Base-by-base conservation (phyloP, 2,888 invertebrate species). In the Cantharis lateralis region DNA sequence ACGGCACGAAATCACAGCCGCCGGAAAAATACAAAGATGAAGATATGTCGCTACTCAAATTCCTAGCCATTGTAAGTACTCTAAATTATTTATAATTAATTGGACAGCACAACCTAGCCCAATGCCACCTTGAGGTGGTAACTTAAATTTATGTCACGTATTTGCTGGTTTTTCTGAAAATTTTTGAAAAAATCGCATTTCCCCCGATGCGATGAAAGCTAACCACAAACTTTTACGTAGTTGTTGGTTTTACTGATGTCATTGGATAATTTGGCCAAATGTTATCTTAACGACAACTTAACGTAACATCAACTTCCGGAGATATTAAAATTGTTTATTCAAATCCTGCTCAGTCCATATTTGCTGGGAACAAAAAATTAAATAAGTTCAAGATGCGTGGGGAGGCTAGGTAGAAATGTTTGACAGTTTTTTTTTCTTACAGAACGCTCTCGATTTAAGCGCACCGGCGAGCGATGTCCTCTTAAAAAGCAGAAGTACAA, bases 391-490 rank as follows among this genome's bases (percentile, higher is more conserved):
- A 20, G 3, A 20, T 20, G 20, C 4, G 0, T 18, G 18, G 18
- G 18, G 18, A 18, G 3, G 3, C 20, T 24, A 1, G 7, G 24
- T 18, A 20, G 11, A 13, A 10, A 64, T 66, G 18, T 9, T 66
- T 66, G 24, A 66, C 20, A 9, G 1, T 66, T 10, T 71, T 20
- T 5, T 18, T 26, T 70, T 71, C 48, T 91, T 92, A 71, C 90
- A 97, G 97, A 97, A 97, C 89, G 96, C 97, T 62, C 90, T 97
- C 85, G 97, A 97, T 87, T 89, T 97, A 84, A 95, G 96, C 79
- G 96, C 96, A 16, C 97, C 97, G 68, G 97, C 97, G 77, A 96
- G 95, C 83, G 96, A 96, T 85, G 92, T 95, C 72, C 89, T 97
- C 68, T 88, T 97, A 82, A 94, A 94, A 86, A 93, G 93, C 80